These are phyloP conservation scores for Columba livia DNA, from an alignment of 2,113 vertebrate species.

Conservation along the genomic window DNA sequence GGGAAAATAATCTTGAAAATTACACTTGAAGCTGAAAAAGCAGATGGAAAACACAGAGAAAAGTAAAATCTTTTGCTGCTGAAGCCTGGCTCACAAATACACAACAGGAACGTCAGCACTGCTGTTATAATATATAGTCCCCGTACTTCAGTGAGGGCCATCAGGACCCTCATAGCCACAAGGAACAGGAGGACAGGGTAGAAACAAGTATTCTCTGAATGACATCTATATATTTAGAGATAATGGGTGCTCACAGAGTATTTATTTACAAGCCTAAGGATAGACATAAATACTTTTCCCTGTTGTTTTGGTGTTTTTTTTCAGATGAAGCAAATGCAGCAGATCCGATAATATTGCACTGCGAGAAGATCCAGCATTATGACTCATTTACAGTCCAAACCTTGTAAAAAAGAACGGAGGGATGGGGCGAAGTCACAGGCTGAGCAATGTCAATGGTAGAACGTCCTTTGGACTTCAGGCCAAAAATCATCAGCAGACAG, in stretches of 20 bases:
- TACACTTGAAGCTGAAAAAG: neutral
- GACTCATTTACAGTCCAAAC: neutral
- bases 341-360: neutral
- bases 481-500: neutral
- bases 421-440: neutral
- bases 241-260: neutral
- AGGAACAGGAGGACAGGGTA: neutral
- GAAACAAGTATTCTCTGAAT: neutral
- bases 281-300: neutral
- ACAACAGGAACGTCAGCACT: neutral
- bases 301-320: neutral
- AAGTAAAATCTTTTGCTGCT: neutral
- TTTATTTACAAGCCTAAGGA: neutral
- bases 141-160: rapidly evolving
- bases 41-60: neutral
- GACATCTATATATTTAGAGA: neutral
- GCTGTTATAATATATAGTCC: neutral
- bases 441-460: neutral
- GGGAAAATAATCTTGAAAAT: neutral
- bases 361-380: neutral
- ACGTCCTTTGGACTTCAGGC: rapidly evolving
- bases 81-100: neutral
- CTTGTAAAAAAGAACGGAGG: neutral
- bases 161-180: neutral
- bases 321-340: neutral